Conservation (phyloP, 23 tunicate species). For the Halocynthia roretzi region DNA sequence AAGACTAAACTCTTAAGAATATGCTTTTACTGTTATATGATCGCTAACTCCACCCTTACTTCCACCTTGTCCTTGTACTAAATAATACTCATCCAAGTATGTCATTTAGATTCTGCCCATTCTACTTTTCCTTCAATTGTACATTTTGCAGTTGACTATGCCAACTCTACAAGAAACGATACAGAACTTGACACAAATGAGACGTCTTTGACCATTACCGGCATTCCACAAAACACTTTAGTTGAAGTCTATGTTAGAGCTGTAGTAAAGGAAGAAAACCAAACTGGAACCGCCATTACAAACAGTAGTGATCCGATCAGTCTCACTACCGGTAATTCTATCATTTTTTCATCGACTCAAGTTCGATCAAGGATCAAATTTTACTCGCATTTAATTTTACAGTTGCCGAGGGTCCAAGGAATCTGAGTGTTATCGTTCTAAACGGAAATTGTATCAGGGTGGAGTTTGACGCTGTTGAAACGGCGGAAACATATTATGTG, state of each 20-base stretch:
- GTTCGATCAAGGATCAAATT: no score
- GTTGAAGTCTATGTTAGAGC: conserved; percentile 12
- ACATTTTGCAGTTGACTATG: conserved; percentile 12
- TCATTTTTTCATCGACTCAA: no score
- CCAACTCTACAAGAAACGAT: not conserved
- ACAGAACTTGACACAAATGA: conserved; percentile 1
- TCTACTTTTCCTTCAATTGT: not conserved
- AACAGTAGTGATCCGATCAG: not conserved
- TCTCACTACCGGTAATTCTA: conserved; percentile 5
- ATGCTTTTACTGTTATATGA: no score
- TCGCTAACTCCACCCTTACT: no score
- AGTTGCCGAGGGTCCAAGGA: conserved; percentile 18
- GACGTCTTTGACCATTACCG: not conserved
- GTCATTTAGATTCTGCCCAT: no score
- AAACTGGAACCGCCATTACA: not conserved
- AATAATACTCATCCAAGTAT: no score
- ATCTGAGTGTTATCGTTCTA: conserved; percentile 2
- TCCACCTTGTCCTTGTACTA: no score
- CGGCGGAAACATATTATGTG: conserved; percentile 12
- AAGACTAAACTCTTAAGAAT: no score
- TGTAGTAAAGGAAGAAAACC: not conserved
- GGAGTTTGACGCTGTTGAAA: conserved; percentile 2
- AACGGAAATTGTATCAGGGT: not conserved
- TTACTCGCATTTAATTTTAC: not conserved
- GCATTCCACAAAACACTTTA: conserved; percentile 7